Percentiles rank a stretch among this genome's conserved stretches.
phyloP scores from a whole-genome alignment of 2,797 vertebrate genomes.

The Pangasius krempfi region DNA sequence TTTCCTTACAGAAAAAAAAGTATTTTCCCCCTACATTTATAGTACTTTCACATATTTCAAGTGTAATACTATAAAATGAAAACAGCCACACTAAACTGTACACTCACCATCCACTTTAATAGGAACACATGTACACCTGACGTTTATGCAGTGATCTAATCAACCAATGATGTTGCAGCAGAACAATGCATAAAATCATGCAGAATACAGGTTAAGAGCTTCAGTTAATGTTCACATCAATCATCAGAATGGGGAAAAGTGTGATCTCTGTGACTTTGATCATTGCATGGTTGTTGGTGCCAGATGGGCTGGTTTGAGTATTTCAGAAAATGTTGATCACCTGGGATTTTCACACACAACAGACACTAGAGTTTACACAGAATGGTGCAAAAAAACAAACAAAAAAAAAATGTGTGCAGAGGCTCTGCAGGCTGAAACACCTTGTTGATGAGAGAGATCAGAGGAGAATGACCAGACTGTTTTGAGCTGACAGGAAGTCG shows the following conservation, averaged over 20 bases:
- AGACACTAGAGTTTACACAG: not conserved
- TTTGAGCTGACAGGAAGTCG: no score
- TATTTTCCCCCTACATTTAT: not conserved
- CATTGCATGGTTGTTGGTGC: not conserved
- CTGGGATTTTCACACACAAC: not conserved
- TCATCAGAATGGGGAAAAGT: not conserved
- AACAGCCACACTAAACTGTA: not conserved
- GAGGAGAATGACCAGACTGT: no score
- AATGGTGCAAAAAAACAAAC: not conserved
- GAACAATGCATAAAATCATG: not conserved
- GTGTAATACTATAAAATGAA: not conserved
- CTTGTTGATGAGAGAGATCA: not conserved
- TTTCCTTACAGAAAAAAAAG: not conserved
- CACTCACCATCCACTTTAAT: not conserved
- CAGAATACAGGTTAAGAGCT: not conserved
- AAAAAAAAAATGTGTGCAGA: not conserved
- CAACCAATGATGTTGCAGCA: not conserved
- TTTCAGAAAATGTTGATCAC: not conserved
- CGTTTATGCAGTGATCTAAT: not conserved
- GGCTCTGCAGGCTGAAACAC: not conserved
- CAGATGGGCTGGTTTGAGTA: not conserved
- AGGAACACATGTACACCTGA: not conserved
- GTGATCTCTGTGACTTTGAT: not conserved
- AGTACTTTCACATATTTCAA: not conserved
- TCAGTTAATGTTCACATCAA: not conserved